These are phyloP conservation scores for Epinotia nisella DNA, from an alignment of 2,888 invertebrate species.

Conservation along the genomic window DNA sequence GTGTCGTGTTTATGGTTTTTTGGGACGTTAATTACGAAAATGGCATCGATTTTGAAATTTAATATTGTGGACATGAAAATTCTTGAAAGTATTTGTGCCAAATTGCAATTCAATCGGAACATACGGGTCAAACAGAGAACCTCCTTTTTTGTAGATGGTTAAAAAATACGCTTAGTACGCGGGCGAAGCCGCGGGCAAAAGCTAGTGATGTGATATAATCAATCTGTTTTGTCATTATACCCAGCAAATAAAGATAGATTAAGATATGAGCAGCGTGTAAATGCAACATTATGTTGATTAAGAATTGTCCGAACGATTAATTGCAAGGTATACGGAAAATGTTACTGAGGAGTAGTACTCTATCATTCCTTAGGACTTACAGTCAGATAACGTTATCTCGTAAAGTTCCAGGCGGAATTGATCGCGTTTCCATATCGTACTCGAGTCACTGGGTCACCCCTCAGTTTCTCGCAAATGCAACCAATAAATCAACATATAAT, in stretches of 20 bases:
- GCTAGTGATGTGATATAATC: too few species aligned
- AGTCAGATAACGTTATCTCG: slow-evolving; percentile 42
- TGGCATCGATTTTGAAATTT: too few species aligned
- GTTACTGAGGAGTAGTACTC: too few species aligned
- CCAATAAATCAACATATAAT: slow-evolving; percentile 16
- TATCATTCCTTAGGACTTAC: neutral
- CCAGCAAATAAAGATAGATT: neutral
- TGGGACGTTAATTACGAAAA: too few species aligned
- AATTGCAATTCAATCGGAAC: too few species aligned
- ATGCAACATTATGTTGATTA: neutral
- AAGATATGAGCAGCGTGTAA: neutral
- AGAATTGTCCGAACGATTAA: slow-evolving; percentile 3
- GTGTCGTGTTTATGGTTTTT: too few species aligned
- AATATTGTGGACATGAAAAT: too few species aligned
- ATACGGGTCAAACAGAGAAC: too few species aligned
- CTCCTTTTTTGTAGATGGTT: too few species aligned
- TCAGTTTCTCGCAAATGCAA: slow-evolving; percentile 46
- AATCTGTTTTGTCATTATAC: neutral
- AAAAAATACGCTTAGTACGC: too few species aligned
- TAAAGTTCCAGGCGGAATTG: slow-evolving; percentile 40
- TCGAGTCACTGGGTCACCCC: slow-evolving; percentile 58
- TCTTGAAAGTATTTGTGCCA: too few species aligned
- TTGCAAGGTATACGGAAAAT: slow-evolving; percentile 20
- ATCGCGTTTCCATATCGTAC: slow-evolving; percentile 49
- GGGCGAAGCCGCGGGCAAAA: too few species aligned